phyloP scores from a whole-genome alignment of 1,140 invertebrate species.

The Brachionus manjavacas region DNA sequence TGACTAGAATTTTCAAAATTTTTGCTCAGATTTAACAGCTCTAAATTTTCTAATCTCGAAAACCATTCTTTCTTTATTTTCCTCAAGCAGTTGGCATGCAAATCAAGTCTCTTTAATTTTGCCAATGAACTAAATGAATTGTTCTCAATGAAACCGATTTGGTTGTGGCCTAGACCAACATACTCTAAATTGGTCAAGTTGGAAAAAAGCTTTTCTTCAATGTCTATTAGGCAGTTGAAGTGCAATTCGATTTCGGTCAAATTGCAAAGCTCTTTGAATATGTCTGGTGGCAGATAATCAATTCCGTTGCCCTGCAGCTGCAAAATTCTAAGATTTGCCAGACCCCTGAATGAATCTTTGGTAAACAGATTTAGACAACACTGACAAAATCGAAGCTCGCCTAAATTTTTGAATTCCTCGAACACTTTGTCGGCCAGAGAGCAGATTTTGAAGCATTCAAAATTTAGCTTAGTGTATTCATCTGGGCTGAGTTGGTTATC shows the following conservation, averaged over 20 bases:
- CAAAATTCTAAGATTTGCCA: background rate
- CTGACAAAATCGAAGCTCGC: background rate
- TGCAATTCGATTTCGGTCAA: slow-evolving; percentile 36
- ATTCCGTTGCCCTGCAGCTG: background rate
- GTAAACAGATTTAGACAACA: background rate
- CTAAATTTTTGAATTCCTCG: background rate
- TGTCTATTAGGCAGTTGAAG: slow-evolving; percentile 17
- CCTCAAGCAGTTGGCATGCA: slow-evolving; percentile 2
- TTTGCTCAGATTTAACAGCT: background rate
- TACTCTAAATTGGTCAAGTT: slow-evolving; percentile 5
- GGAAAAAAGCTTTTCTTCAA: background rate
- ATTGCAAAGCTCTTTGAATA: slow-evolving; percentile 30
- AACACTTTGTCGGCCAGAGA: background rate
- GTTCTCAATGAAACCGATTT: slow-evolving; percentile 8
- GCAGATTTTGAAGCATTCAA: background rate
- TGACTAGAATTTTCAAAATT: slow-evolving; percentile 13
- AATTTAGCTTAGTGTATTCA: background rate
- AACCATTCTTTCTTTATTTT: slow-evolving; percentile 22
- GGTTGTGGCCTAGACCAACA: slow-evolving; percentile 40
- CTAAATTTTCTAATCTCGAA: background rate
- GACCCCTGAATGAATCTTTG: background rate
- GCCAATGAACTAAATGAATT: background rate
- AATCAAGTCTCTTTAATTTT: background rate
- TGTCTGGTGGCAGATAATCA: background rate
- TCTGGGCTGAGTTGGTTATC: background rate